Percentiles rank a stretch among this genome's conserved stretches.
Evolutionary conservation across 1,140 invertebrate genomes (phyloP).

Genomic region (Orussus abietinus): DNA sequence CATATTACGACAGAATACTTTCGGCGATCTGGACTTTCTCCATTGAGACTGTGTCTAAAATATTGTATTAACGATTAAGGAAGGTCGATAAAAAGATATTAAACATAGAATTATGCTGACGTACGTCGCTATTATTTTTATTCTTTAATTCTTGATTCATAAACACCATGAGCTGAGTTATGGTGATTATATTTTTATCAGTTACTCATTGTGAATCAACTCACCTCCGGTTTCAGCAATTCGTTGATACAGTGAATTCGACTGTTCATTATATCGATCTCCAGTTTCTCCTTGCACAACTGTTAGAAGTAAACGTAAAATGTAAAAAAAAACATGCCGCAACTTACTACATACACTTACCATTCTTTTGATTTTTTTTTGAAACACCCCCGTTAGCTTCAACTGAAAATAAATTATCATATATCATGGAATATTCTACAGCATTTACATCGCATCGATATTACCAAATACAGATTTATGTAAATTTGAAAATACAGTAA

Average conservation of each 20-base stretch:
- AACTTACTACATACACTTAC: slow-evolving; percentile 31
- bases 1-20: slow-evolving; percentile 34
- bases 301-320: slow-evolving; percentile 15
- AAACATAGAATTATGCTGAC: slow-evolving; percentile 13
- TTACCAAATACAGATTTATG: not conserved
- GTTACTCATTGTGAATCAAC: too few relatives aligned
- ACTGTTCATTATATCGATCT: slow-evolving; percentile 44
- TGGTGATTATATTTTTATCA: not conserved
- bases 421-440: slow-evolving; percentile 20
- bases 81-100: not conserved
- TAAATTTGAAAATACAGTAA: too few relatives aligned
- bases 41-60: slow-evolving; percentile 36
- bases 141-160: not conserved
- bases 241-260: slow-evolving; percentile 43
- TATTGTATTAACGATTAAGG: too few relatives aligned
- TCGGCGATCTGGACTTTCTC: slow-evolving; percentile 35
- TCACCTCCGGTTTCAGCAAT: slow-evolving; percentile 40
- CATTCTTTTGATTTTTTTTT: slow-evolving; percentile 42
- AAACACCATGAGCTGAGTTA: not conserved
- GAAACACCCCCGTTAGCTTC: slow-evolving; percentile 40
- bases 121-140: slow-evolving; percentile 12
- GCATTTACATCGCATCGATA: too few relatives aligned
- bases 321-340: slow-evolving; percentile 17
- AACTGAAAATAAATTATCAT: slow-evolving; percentile 36
- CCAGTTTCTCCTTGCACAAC: slow-evolving; percentile 41